These are phyloP conservation scores for Phallusia fumigata DNA, from an alignment of 23 tunicate genomes.

Conservation along the genomic window DNA sequence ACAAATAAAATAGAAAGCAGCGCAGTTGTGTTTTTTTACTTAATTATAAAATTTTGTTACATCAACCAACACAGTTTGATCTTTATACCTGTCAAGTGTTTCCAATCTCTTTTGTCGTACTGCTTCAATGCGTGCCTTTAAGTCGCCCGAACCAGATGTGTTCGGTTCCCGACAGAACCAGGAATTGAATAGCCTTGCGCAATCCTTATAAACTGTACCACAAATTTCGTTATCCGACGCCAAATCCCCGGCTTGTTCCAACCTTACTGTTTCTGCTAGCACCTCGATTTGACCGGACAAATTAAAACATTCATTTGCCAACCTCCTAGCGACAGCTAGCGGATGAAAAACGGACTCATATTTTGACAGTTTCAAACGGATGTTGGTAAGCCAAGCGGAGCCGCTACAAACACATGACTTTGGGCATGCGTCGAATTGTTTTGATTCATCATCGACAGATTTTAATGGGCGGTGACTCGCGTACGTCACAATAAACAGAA, in stretches of 20 bases:
- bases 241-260: background rate
- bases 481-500: constrained; percentile 8
- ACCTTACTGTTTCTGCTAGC: background rate
- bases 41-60: too few species aligned
- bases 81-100: constrained; percentile 17
- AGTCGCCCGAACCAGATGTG: background rate
- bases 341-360: constrained; percentile 50
- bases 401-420: background rate
- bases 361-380: background rate
- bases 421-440: background rate
- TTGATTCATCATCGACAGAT: background rate
- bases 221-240: background rate
- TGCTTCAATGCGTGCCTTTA: background rate
- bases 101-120: background rate
- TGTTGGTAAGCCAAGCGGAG: background rate
- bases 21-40: too few species aligned
- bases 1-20: too few species aligned
- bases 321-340: constrained; percentile 33
- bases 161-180: background rate
- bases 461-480: background rate
- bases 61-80: too few species aligned
- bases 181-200: too few species aligned
- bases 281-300: background rate
- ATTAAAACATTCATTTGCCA: constrained; percentile 8
- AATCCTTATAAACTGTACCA: too few species aligned